Conservation (phyloP, 2,797 vertebrate genomes). For the Semotilus atromaculatus region DNA sequence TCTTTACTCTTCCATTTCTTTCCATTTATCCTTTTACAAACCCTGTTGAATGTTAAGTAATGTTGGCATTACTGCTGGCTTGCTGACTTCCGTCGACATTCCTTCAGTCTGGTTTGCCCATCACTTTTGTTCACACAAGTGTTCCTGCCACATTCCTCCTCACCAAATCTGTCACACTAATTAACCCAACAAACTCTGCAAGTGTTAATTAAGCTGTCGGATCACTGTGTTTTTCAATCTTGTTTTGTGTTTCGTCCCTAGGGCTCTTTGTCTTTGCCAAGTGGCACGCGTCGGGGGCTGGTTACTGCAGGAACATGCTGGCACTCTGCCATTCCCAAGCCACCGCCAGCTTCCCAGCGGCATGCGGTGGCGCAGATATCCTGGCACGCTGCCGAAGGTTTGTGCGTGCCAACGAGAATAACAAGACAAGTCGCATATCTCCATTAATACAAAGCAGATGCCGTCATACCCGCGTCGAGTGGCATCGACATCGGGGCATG, state of each 20-base stretch:
- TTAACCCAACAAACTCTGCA: conserved; percentile 64
- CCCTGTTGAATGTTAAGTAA: neutral
- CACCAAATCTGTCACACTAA: conserved; percentile 64
- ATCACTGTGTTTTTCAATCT: conserved; percentile 63
- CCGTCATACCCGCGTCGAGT: neutral
- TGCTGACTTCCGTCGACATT: conserved; percentile 40
- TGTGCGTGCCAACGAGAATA: conserved; percentile 48
- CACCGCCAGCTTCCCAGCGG: conserved; percentile 57
- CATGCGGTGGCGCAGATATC: conserved; percentile 51
- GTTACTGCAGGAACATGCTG: conserved; percentile 56
- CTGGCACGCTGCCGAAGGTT: conserved; percentile 59
- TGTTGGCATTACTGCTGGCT: neutral
- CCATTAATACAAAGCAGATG: conserved; percentile 33
- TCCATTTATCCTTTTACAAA: neutral
- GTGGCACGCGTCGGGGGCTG: conserved; percentile 57
- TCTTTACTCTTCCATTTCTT: neutral
- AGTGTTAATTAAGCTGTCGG: conserved; percentile 65
- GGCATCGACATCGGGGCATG: conserved; percentile 3
- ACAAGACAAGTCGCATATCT: conserved; percentile 46
- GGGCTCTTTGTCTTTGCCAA: conserved; percentile 65
- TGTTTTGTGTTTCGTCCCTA: conserved; percentile 60
- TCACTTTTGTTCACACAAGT: conserved; percentile 54
- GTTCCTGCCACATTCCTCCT: conserved; percentile 57
- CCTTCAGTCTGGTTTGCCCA: conserved; percentile 52
- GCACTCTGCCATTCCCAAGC: conserved; percentile 62